These are phyloP conservation scores for Piezodorus guildinii DNA, from an alignment of 1,140 invertebrate species.

Conservation along the genomic window DNA sequence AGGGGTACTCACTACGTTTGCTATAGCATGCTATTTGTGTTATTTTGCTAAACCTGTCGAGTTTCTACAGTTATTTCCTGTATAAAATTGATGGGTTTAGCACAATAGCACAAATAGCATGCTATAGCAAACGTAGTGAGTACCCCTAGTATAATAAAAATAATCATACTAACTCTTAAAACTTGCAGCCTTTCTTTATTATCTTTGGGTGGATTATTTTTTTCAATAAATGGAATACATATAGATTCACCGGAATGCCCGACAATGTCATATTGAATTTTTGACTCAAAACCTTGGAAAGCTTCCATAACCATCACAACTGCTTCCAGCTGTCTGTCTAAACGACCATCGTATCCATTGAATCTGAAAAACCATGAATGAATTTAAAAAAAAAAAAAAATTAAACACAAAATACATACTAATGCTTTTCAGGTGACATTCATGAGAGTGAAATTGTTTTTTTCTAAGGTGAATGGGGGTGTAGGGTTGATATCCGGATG, in stretches of 20 bases:
- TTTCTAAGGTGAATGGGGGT: too few relatives aligned
- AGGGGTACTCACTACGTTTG: too few relatives aligned
- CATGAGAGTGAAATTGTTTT: too few relatives aligned
- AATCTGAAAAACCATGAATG: slow-evolving; percentile 43
- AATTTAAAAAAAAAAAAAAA: background rate
- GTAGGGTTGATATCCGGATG: too few relatives aligned
- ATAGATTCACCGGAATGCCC: slow-evolving; percentile 88
- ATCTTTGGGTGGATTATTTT: slow-evolving; percentile 63
- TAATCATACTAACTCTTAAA: slow-evolving; percentile 42
- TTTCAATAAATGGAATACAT: slow-evolving; percentile 58
- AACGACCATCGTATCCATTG: slow-evolving; percentile 82
- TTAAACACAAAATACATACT: background rate
- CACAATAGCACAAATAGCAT: too few relatives aligned
- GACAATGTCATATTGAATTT: slow-evolving; percentile 85
- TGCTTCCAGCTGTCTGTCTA: slow-evolving; percentile 85
- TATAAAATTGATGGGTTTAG: too few relatives aligned
- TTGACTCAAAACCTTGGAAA: slow-evolving; percentile 76
- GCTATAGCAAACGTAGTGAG: too few relatives aligned
- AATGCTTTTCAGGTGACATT: background rate
- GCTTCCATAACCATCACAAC: slow-evolving; percentile 90
- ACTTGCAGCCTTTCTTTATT: slow-evolving; percentile 77
- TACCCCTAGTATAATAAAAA: background rate
- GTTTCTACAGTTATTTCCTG: too few relatives aligned
- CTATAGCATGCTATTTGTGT: too few relatives aligned
- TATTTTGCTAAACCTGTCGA: too few relatives aligned